Percentiles rank a stretch among this genome's conserved stretches.
Conservation (phyloP, 1,140 invertebrate genomes). For the Drosophila tropicalis region DNA sequence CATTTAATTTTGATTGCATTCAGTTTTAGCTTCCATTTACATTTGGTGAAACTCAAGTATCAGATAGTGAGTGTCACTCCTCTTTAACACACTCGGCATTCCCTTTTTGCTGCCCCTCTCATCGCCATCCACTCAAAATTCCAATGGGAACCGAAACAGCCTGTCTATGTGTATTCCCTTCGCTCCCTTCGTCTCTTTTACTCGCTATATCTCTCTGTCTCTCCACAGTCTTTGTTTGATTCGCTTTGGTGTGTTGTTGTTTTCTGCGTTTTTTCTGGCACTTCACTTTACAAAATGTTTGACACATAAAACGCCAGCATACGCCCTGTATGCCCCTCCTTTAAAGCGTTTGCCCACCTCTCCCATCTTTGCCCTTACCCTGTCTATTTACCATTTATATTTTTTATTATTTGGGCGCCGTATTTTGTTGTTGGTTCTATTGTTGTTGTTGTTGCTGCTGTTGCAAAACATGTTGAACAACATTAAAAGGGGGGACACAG, state of each 20-base stretch:
- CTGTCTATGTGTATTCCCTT: constrained; percentile 21
- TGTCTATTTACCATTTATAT: constrained; percentile 12
- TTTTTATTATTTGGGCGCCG: constrained; percentile 39
- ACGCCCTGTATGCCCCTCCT: constrained; percentile 8
- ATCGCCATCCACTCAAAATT: constrained; percentile 42
- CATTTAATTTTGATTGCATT: not conserved
- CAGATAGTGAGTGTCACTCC: constrained; percentile 14
- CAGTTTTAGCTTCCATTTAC: not conserved
- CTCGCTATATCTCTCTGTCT: not conserved
- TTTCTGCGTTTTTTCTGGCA: constrained; percentile 10
- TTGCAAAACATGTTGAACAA: constrained; percentile 53
- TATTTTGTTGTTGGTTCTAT: constrained; percentile 21
- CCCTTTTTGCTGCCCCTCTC: not conserved
- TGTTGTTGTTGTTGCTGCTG: constrained; percentile 27
- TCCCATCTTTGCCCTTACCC: constrained; percentile 7
- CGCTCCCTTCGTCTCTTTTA: not conserved
- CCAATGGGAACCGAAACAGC: constrained; percentile 50
- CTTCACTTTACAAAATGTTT: constrained; percentile 61
- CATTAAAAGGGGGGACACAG: constrained; percentile 49
- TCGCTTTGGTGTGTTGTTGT: not conserved
- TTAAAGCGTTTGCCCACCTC: not conserved
- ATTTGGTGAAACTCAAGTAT: constrained; percentile 1
- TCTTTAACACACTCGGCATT: not conserved
- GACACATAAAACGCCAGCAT: constrained; percentile 66
- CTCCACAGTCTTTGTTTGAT: not conserved